phyloP scores from a whole-genome alignment of 2,888 invertebrate genomes.

The Ennomos fuscantarius region DNA sequence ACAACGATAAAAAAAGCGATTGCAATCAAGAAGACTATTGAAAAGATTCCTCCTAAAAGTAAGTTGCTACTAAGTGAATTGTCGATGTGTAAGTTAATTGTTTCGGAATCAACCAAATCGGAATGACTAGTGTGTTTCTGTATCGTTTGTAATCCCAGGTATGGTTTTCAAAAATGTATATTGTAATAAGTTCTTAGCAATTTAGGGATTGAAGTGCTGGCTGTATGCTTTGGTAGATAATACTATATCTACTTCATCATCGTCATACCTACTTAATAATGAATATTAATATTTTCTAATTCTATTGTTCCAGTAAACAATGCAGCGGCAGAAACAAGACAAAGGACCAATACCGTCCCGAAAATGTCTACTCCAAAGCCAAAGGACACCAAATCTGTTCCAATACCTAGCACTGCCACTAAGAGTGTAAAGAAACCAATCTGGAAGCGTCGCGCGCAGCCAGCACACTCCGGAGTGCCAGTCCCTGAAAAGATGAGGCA shows the following conservation, averaged over 20 bases:
- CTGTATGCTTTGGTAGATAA: too few species aligned
- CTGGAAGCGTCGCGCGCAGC: constrained; percentile 67
- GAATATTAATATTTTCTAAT: background rate
- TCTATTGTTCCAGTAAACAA: constrained; percentile 52
- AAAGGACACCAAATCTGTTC: constrained; percentile 58
- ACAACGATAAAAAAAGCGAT: constrained; percentile 57
- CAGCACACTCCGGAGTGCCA: constrained; percentile 77
- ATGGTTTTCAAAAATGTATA: too few species aligned
- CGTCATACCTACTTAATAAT: too few species aligned
- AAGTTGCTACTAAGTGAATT: constrained; percentile 24
- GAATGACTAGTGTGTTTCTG: too few species aligned
- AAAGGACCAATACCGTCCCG: constrained; percentile 58
- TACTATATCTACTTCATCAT: too few species aligned
- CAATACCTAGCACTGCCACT: constrained; percentile 54
- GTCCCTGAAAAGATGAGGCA: constrained; percentile 74
- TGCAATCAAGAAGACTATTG: constrained; percentile 49
- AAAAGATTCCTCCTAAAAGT: constrained; percentile 58
- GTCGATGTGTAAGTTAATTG: background rate
- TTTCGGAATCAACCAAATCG: background rate
- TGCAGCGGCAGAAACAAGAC: constrained; percentile 42
- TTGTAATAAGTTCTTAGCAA: too few species aligned
- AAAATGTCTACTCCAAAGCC: constrained; percentile 62
- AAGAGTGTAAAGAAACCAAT: constrained; percentile 64
- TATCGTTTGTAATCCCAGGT: too few species aligned
- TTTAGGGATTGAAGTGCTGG: too few species aligned